Evolutionary conservation across 2,113 vertebrate species (phyloP).

Genomic region (Tragelaphus buxtoni): DNA sequence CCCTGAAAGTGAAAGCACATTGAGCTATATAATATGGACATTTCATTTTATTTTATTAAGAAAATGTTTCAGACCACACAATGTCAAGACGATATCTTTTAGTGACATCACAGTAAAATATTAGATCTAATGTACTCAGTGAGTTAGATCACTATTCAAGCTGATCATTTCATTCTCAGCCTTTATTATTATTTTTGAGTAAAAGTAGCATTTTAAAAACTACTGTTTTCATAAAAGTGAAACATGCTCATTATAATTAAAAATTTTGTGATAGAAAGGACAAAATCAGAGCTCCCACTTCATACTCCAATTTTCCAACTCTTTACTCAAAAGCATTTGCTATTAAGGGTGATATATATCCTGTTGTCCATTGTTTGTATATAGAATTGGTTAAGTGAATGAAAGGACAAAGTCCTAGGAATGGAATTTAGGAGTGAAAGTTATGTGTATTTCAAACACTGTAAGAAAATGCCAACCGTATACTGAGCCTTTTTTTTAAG

Average conservation of each 20-base stretch:
- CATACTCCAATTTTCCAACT: not conserved
- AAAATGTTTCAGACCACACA: not conserved
- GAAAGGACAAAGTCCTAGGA: not conserved
- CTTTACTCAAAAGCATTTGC: not conserved
- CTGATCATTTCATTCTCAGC: not conserved
- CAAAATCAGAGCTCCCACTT: not conserved
- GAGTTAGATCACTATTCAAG: not conserved
- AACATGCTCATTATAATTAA: not conserved
- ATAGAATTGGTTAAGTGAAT: not conserved
- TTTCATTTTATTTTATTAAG: constrained; percentile 29
- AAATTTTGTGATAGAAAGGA: not conserved
- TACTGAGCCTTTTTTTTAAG: not conserved
- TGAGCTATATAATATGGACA: not conserved
- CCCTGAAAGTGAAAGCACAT: not conserved
- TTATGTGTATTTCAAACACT: not conserved
- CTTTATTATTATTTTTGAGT: constrained; percentile 5
- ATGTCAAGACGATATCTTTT: not conserved
- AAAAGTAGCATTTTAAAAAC: not conserved
- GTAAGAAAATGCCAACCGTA: not conserved
- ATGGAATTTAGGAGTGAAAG: not conserved
- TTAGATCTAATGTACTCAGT: not conserved
- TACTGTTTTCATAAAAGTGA: not conserved
- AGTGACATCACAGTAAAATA: not conserved
- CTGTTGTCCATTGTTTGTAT: not conserved
- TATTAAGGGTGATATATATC: not conserved